phyloP scores from a whole-genome alignment of 64 coral and sea anemone genomes.

The Acropora tenuis region DNA sequence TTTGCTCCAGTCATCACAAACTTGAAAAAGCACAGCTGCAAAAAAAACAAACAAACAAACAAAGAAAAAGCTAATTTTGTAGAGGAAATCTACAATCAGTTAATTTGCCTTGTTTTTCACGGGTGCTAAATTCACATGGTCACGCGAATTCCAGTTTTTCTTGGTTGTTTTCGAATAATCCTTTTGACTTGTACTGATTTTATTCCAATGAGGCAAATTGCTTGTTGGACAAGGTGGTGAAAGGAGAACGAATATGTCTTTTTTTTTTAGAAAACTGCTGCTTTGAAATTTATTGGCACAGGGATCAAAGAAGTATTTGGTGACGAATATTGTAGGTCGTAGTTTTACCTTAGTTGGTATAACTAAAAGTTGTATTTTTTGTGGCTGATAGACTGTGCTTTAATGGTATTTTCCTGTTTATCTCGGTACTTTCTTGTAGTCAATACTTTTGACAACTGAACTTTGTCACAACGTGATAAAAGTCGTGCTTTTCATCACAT shows the following conservation, averaged over 20 bases:
- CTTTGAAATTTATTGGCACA: too few species aligned
- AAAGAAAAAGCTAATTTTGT: too few species aligned
- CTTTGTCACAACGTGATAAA: neutral
- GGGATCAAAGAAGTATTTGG: neutral
- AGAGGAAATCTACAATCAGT: too few species aligned
- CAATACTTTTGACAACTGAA: neutral
- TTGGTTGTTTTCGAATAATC: too few species aligned
- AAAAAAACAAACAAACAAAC: neutral
- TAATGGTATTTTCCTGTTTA: neutral
- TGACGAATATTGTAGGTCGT: neutral
- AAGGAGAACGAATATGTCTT: too few species aligned
- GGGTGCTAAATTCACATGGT: neutral
- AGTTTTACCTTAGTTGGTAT: too few species aligned
- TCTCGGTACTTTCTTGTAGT: neutral
- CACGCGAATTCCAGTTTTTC: neutral
- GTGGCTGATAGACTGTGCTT: too few species aligned
- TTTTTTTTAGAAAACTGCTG: too few species aligned
- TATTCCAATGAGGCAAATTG: neutral
- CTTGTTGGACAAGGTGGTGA: neutral
- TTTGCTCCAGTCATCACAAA: neutral
- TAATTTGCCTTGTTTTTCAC: neutral
- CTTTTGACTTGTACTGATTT: too few species aligned
- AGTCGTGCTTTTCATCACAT: neutral
- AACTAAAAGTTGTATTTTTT: too few species aligned
- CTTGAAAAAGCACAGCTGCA: neutral